These are phyloP conservation scores for Istiophorus platypterus DNA, from an alignment of 2,113 vertebrate genomes.

Conservation along the genomic window DNA sequence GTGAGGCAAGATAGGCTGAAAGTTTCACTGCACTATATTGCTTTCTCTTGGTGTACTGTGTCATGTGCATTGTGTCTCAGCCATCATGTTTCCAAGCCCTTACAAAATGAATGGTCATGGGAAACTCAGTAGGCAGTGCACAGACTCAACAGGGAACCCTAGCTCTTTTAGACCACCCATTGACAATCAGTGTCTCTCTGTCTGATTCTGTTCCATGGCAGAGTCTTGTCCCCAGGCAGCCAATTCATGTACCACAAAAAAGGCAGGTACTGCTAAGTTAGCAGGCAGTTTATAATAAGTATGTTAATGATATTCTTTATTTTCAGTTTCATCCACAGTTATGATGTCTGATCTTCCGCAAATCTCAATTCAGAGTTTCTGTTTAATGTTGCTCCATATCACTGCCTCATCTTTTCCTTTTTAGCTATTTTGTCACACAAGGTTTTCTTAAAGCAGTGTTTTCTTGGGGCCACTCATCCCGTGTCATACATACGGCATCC, in stretches of 20 bases:
- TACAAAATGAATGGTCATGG: slow-evolving; percentile 76
- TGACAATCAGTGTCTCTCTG: slow-evolving; percentile 69
- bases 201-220: slow-evolving; percentile 72
- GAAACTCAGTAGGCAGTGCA: slow-evolving; percentile 74
- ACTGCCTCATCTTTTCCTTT: not conserved
- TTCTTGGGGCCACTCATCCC: not conserved
- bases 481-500: not conserved
- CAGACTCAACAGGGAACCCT: slow-evolving; percentile 63
- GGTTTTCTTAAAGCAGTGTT: not conserved
- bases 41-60: slow-evolving; percentile 31
- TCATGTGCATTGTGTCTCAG: slow-evolving; percentile 55
- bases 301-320: not conserved
- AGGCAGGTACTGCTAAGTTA: not conserved
- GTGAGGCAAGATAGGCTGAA: slow-evolving; percentile 14
- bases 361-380: not conserved
- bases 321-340: not conserved
- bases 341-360: not conserved
- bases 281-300: not conserved
- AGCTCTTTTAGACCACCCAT: slow-evolving; percentile 64
- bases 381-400: not conserved
- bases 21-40: slow-evolving; percentile 21
- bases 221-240: slow-evolving; percentile 30
- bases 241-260: slow-evolving; percentile 4
- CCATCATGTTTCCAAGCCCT: slow-evolving; percentile 60
- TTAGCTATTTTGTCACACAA: not conserved